Percentiles rank a stretch among this genome's conserved stretches.
These are phyloP conservation scores for Poeciliopsis presidionis DNA, from an alignment of 2,797 vertebrate species.

Conservation along the genomic window DNA sequence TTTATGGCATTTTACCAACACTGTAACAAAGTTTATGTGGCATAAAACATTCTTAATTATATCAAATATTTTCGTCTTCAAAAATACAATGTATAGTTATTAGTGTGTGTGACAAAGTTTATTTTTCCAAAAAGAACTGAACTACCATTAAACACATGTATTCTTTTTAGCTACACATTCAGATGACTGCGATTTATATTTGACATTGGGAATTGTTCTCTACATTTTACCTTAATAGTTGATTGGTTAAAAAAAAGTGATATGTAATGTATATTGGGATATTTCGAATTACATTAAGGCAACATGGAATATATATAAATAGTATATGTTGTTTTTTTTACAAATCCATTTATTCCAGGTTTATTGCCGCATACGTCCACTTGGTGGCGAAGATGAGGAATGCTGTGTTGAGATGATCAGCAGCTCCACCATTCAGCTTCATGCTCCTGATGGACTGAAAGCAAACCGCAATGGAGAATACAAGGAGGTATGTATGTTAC, in stretches of 20 bases:
- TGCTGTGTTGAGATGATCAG: constrained; percentile 94
- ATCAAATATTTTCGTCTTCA: background rate
- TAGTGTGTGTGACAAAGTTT: background rate
- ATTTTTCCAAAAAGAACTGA: background rate
- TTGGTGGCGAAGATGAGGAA: constrained; percentile 83
- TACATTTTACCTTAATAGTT: background rate
- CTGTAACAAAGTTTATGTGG: background rate
- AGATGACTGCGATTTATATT: background rate
- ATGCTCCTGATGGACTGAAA: constrained; percentile 91
- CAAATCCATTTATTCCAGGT: constrained; percentile 76
- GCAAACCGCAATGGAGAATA: constrained; percentile 92
- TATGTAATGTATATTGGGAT: background rate
- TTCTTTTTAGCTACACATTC: background rate
- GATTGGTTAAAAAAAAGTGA: background rate
- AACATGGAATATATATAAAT: background rate
- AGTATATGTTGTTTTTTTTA: background rate
- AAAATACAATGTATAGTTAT: background rate
- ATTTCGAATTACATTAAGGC: background rate
- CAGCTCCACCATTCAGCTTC: constrained; percentile 89
- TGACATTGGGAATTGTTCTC: background rate
- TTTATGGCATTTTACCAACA: background rate
- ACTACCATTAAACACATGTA: background rate
- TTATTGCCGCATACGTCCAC: constrained; percentile 92
- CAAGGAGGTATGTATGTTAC: constrained; percentile 85
- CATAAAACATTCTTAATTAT: background rate